These are phyloP conservation scores for Trichechus manatus DNA, from an alignment of 2,113 vertebrate species.

Conservation along the genomic window DNA sequence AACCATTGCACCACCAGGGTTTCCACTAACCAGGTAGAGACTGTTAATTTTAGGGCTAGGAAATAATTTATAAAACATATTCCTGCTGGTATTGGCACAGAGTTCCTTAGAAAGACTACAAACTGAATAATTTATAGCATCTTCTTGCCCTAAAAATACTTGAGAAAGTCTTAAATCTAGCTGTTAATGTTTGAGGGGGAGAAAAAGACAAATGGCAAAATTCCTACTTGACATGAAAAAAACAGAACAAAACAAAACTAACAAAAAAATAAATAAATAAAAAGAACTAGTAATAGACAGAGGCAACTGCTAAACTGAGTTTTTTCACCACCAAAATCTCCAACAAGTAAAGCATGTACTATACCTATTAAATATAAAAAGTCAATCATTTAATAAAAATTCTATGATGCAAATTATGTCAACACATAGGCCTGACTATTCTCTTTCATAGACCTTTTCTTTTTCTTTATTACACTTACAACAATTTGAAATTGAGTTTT, in stretches of 20 bases:
- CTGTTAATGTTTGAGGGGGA: neutral
- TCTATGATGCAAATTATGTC: neutral
- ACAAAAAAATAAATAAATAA: too few relatives aligned
- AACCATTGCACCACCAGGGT: too few relatives aligned
- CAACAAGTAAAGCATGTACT: neutral
- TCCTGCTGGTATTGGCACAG: constrained; percentile 27
- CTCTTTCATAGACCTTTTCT: neutral
- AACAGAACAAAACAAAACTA: too few relatives aligned
- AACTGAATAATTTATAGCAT: constrained; percentile 62
- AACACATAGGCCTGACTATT: neutral
- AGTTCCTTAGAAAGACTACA: constrained; percentile 54
- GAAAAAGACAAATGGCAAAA: constrained; percentile 37
- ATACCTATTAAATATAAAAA: constrained; percentile 15
- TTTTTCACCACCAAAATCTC: neutral
- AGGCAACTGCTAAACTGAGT: neutral
- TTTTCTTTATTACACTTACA: neutral
- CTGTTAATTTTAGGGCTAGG: constrained; percentile 69
- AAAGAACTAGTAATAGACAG: neutral
- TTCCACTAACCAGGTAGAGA: too few relatives aligned
- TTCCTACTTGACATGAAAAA: neutral
- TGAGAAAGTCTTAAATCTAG: constrained; percentile 43
- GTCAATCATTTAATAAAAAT: neutral
- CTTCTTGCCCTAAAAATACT: constrained; percentile 20
- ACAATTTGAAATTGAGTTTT: neutral
- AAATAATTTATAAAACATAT: constrained; percentile 64